These are phyloP conservation scores for Hololepta plana DNA, from an alignment of 2,888 invertebrate species.

Conservation along the genomic window DNA sequence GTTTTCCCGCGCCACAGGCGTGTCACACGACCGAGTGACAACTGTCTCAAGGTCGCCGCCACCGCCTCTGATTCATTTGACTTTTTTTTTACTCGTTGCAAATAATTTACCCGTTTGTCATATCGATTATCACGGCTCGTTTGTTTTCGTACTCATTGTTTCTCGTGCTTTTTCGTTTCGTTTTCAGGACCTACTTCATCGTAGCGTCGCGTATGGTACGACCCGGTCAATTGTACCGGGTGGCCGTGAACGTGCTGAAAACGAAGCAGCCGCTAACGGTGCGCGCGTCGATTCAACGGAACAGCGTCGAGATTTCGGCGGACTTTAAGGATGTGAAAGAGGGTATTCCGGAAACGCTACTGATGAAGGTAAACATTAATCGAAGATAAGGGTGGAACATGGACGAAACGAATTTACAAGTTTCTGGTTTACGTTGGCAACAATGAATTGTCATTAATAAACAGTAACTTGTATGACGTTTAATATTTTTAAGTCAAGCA, in stretches of 20 bases:
- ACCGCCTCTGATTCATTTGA: not conserved
- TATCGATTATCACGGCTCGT: too few relatives aligned
- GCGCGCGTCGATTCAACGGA: conserved; percentile 72
- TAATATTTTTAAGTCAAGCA: too few relatives aligned
- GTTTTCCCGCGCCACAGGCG: too few relatives aligned
- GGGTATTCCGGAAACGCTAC: conserved; percentile 74
- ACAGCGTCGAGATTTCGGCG: conserved; percentile 77
- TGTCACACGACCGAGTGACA: too few relatives aligned
- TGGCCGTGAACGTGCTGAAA: conserved; percentile 68
- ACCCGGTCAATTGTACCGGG: conserved; percentile 78
- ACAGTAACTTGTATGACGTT: too few relatives aligned
- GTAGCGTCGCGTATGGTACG: conserved; percentile 82
- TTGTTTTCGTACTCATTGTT: conserved; percentile 2
- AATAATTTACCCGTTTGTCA: too few relatives aligned
- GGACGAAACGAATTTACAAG: too few relatives aligned
- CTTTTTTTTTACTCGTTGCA: too few relatives aligned
- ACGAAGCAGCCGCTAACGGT: conserved; percentile 67
- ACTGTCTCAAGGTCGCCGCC: too few relatives aligned
- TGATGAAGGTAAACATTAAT: conserved; percentile 61
- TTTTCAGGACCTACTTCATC: conserved; percentile 80
- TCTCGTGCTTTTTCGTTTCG: conserved; percentile 15
- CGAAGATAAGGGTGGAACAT: not conserved
- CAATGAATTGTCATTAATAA: too few relatives aligned
- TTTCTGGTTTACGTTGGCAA: too few relatives aligned
- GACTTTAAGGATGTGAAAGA: conserved; percentile 67